These are phyloP conservation scores for Drosophila kanekoi DNA, from an alignment of 2,888 invertebrate genomes.

Conservation along the genomic window DNA sequence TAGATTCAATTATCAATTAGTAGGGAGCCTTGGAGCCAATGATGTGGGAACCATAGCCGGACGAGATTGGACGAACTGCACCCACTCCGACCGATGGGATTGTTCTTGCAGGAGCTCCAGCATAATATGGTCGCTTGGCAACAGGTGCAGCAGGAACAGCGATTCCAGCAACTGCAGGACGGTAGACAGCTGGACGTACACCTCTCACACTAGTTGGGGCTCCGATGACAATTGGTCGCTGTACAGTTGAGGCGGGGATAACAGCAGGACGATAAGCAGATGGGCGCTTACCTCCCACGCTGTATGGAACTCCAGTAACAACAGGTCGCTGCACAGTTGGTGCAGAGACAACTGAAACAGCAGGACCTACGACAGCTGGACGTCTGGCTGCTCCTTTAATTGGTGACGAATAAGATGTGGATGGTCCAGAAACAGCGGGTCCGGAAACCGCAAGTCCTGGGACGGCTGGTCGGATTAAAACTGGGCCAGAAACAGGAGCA, in stretches of 20 bases:
- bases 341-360: background rate
- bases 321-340: background rate
- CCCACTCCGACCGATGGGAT: background rate
- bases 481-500: background rate
- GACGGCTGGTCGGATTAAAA: too few species aligned
- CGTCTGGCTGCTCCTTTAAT: background rate
- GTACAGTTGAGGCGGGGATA: background rate
- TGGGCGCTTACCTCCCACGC: background rate
- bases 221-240: background rate
- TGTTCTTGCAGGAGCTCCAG: background rate
- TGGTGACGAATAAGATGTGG: background rate
- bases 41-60: background rate
- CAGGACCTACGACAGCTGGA: background rate
- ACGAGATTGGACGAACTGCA: background rate
- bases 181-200: background rate
- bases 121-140: background rate
- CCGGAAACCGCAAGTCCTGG: background rate
- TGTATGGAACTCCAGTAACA: background rate
- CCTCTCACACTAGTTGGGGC: conserved; percentile 1
- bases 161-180: background rate
- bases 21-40: conserved; percentile 1
- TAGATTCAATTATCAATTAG: background rate
- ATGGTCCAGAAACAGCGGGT: background rate
- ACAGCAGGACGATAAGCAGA: background rate
- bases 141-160: background rate